Evolutionary conservation across 1,140 invertebrate species (phyloP), one percentile per base, ranked within the genome.

Genomic region (Chironomus striatipennis): DNA sequence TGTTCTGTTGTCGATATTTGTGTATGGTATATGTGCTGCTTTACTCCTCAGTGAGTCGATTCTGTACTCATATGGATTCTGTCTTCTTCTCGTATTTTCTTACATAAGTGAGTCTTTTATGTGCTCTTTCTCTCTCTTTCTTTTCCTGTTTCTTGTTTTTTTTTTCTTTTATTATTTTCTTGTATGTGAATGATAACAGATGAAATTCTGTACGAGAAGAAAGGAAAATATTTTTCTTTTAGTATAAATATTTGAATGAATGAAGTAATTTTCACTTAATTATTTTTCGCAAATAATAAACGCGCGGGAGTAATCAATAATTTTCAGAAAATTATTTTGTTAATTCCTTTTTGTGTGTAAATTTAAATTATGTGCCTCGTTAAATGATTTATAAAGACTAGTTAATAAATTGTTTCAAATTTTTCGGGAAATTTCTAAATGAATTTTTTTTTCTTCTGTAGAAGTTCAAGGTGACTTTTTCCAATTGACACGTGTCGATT

Each of bases 101-200:
- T 57, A 57, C n/a, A n/a, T 57, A 57, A 57, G 12, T 57, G 47
- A 57, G 47, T 57, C 47, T 57, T 47, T 57, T 57, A 57, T n/a
- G 5, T 57, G n/a, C 5, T 57, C 24, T 57, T 57, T 57, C n/a
- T 12, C 12, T 57, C 47, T 57, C n/a, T n/a, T 57, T 57, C 47
- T 57, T 57, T 57, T 57, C 47, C n/a, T 47, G 9, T 47, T 47
- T 15, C 43, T 47, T 47, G 8, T 34, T 34, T 57, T 57, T 10
- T 57, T 57, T 57, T 57, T 10, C n/a, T 47, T n/a, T n/a, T 43
- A 43, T 43, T 47, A 47, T 15, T 47, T 57, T 12, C n/a, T 57
- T n/a, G 15, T 57, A n/a, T 15, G 10, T 12, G 47, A 57, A 57
- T 57, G 47, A 57, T 57, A 57, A 57, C 47, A 57, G 47, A 57